Conservation (phyloP, 1,140 invertebrate genomes). For the Wiebesia pumilae region DNA sequence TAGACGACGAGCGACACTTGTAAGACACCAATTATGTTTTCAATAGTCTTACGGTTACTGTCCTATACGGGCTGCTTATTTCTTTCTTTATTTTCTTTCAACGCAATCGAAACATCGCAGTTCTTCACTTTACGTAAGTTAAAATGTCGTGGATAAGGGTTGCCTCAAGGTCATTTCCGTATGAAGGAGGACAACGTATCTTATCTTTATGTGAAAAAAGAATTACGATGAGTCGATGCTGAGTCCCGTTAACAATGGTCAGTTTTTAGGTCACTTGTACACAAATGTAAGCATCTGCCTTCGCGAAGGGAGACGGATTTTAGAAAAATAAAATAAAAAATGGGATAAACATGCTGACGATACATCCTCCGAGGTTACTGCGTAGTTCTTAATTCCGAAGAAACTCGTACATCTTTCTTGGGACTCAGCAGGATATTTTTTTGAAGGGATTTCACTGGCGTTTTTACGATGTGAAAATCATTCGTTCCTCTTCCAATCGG, state of each 20-base stretch:
- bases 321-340: conserved; percentile 54
- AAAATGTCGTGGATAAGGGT: not conserved
- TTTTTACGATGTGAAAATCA: conserved; percentile 49
- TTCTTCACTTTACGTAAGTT: not conserved
- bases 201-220: conserved; percentile 29
- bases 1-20: not conserved
- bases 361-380: conserved; percentile 15
- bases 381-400: conserved; percentile 31
- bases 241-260: conserved; percentile 40
- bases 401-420: conserved; percentile 30
- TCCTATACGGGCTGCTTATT: not conserved
- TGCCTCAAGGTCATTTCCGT: not conserved
- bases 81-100: not conserved
- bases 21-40: not conserved
- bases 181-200: not conserved
- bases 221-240: conserved; percentile 12
- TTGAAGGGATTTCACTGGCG: conserved; percentile 12
- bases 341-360: conserved; percentile 50
- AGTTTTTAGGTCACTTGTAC: conserved; percentile 43
- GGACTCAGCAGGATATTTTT: conserved; percentile 25
- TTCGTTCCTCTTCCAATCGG: not conserved
- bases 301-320: conserved; percentile 41
- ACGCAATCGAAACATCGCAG: not conserved
- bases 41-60: not conserved
- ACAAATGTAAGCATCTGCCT: conserved; percentile 16